phyloP scores from a whole-genome alignment of 2,113 vertebrate genomes.

The Glaucidium brasilianum region DNA sequence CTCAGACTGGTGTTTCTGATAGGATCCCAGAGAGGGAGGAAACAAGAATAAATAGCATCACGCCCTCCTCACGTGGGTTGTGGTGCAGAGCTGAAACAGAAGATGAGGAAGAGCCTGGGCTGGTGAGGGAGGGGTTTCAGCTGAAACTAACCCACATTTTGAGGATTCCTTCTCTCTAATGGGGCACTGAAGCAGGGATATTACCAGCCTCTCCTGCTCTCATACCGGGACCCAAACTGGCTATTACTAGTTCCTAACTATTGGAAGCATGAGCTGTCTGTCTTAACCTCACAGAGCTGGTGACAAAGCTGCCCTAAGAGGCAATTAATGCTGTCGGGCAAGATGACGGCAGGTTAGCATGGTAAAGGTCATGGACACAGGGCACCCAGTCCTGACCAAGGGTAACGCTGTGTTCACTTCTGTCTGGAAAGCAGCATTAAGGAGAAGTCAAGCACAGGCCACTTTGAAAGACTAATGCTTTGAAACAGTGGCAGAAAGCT shows the following conservation, averaged over 20 bases:
- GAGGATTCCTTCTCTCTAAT: constrained; percentile 10
- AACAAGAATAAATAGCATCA: constrained; percentile 58
- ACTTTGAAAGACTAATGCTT: background rate
- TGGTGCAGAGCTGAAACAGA: constrained; percentile 30
- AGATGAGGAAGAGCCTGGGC: constrained; percentile 14
- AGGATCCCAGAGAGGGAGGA: constrained; percentile 35
- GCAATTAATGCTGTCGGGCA: background rate
- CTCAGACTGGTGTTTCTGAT: constrained; percentile 42
- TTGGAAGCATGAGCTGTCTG: constrained; percentile 25
- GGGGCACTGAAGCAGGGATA: background rate
- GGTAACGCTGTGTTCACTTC: background rate
- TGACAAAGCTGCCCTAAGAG: background rate
- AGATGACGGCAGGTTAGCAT: constrained; percentile 36
- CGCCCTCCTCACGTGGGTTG: constrained; percentile 31
- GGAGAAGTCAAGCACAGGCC: background rate
- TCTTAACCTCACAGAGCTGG: background rate
- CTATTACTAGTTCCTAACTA: constrained; percentile 11
- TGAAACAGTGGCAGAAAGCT: background rate
- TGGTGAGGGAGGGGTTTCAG: background rate
- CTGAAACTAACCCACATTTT: constrained; percentile 43
- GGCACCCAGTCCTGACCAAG: background rate
- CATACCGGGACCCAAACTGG: background rate
- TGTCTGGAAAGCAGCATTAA: background rate
- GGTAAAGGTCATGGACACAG: background rate
- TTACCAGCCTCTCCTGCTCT: constrained; percentile 29